A percentile compares a stretch with the other conserved stretches of the same genome.
Conservation (phyloP, 1,140 invertebrate species). For the Melipona quadrifasciata region DNA sequence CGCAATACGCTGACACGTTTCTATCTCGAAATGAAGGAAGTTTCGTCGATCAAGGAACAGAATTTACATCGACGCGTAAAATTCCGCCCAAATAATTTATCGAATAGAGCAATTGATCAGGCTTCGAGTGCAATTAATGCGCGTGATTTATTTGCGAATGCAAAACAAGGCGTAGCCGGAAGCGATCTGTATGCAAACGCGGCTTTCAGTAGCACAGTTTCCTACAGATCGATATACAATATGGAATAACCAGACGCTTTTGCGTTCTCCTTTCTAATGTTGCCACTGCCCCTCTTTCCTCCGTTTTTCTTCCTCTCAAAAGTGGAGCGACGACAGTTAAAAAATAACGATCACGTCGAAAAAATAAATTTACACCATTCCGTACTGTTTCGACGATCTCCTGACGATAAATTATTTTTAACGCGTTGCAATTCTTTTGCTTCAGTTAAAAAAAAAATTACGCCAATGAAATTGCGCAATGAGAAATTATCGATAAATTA, state of each 20-base stretch:
- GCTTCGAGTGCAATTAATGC: not conserved
- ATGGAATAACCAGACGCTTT: not conserved
- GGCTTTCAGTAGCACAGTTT: constrained; percentile 3
- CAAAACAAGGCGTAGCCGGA: constrained; percentile 11
- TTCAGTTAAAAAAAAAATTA: no score
- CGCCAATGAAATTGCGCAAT: no score
- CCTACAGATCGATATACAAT: constrained; percentile 22
- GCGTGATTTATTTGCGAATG: constrained; percentile 4
- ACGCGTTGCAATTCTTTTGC: not conserved
- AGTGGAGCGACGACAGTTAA: no score
- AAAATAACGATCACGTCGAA: no score
- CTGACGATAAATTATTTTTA: not conserved
- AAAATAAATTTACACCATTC: no score
- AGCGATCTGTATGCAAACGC: constrained; percentile 1
- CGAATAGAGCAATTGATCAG: not conserved
- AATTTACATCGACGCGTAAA: not conserved
- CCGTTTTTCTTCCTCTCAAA: not conserved
- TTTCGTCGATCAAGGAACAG: not conserved
- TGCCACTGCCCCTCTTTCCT: not conserved
- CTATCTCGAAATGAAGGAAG: no score
- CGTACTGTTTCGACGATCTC: no score
- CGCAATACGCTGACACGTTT: not conserved
- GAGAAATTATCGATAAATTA: no score
- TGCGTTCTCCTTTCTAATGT: not conserved
- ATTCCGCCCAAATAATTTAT: not conserved